These are phyloP conservation scores for Cryptoblepharus egeriae DNA, from an alignment of 2,797 vertebrate genomes.

Conservation along the genomic window DNA sequence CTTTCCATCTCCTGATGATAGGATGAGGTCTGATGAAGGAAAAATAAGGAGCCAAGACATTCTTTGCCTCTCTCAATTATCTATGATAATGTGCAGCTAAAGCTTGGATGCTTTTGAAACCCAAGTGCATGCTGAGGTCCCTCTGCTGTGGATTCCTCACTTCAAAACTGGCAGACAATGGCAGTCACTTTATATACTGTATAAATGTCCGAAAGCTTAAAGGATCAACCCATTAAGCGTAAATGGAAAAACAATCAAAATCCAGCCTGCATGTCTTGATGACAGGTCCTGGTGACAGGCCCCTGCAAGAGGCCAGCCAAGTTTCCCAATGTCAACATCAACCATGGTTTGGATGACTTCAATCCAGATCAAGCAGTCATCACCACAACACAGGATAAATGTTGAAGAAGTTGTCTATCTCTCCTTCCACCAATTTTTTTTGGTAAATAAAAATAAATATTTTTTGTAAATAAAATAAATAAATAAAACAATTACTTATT, in stretches of 20 bases:
- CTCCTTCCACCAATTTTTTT: background rate
- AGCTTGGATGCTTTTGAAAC: conserved; percentile 21
- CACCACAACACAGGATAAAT: no score
- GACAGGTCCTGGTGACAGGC: no score
- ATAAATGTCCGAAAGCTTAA: conserved; percentile 16
- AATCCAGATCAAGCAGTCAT: no score
- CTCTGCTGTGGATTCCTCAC: conserved; percentile 23
- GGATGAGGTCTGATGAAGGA: background rate
- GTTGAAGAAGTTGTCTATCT: no score
- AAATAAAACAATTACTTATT: no score
- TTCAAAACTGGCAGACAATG: conserved; percentile 20
- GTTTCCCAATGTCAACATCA: no score
- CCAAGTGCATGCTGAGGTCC: background rate
- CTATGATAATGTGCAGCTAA: background rate
- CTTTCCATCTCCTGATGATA: background rate
- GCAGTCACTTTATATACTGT: background rate
- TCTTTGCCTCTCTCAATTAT: background rate
- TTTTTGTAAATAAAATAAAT: no score
- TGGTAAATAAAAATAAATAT: background rate
- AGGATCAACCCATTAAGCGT: conserved; percentile 6
- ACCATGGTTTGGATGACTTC: no score
- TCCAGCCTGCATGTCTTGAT: background rate
- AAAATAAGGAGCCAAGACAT: background rate
- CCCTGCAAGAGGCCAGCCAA: no score
- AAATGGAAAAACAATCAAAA: conserved; percentile 32